Base-by-base conservation (phyloP, 2,888 invertebrate genomes). In the Nycteola revayana region DNA sequence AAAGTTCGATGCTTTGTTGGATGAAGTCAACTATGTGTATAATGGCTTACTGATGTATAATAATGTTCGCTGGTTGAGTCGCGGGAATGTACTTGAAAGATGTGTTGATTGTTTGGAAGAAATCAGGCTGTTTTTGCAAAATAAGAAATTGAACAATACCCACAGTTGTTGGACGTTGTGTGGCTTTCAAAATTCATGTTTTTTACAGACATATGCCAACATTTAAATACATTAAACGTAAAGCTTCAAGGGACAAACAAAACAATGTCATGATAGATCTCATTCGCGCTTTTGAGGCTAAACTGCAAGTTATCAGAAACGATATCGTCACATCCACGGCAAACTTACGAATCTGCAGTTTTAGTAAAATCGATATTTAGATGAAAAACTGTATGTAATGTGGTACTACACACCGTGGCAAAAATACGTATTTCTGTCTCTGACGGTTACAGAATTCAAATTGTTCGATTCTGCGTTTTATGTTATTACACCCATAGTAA, bases 181-280 rank as follows among this genome's bases (percentile, higher is more conserved):
- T 56, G 50, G 51, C 51, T 56, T 52, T 49, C 50, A 50, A 57
- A 52, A 47, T 55, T 53, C 38, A 51, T 56, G 51, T 49, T 56
- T 51, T n/a, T 54, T 50, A 49, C 48, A 46, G 52, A 49, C 42
- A 49, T 51, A 38, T 55, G 45, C 36, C 42, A 49, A 43, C 43
- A 49, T 36, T 48, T 51, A 38, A 55, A 54, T 32, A 39, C 34
- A 23, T 38, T 48, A 33, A 48, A 50, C 28, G 30, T 50, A 28
- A 49, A 49, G 44, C 48, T 50, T 52, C 49, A 50, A 52, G 47
- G 51, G 17, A 47, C 43, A 49, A 51, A 51, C 26, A 48, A 53
- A 53, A 50, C 47, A 49, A 51, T 20, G 43, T 36, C 49, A 51
- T 51, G 50, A 53, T 49, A 31, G 47, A 53, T 51, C 42, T 49